phyloP scores from a whole-genome alignment of 2,113 vertebrate genomes.

The Sceloporus tristichus region DNA sequence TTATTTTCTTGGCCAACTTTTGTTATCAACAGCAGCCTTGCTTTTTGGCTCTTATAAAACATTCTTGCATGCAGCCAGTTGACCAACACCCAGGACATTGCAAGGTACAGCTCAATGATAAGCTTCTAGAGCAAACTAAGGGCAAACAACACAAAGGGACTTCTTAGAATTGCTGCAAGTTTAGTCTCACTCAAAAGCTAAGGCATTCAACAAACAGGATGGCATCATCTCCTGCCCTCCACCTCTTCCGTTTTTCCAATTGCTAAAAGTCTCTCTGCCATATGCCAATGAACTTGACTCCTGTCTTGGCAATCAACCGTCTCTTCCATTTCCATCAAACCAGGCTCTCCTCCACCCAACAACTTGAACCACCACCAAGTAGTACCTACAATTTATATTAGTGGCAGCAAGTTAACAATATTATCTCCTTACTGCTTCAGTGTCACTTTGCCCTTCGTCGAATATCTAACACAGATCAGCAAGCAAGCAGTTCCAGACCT shows the following conservation, averaged over 20 bases:
- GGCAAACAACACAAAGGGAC: neutral
- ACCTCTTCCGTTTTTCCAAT: constrained; percentile 38
- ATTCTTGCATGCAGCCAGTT: neutral
- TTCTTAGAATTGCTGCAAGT: constrained; percentile 9
- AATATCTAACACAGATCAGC: neutral
- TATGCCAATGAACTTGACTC: neutral
- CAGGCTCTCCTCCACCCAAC: neutral
- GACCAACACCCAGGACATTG: neutral
- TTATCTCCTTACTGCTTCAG: neutral
- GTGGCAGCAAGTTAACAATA: constrained; percentile 11
- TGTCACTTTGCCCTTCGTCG: neutral
- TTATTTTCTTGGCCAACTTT: neutral
- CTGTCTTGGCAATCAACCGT: neutral
- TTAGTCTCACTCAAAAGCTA: constrained; percentile 13
- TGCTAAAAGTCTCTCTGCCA: neutral
- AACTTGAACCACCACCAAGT: neutral
- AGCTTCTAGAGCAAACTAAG: neutral
- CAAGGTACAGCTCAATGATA: constrained; percentile 12
- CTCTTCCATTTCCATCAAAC: neutral
- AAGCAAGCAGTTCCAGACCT: neutral
- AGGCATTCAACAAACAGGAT: neutral
- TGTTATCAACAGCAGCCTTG: neutral
- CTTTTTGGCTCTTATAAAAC: constrained; percentile 2
- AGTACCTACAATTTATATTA: neutral
- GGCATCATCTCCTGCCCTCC: constrained; percentile 13